phyloP scores from a whole-genome alignment of 1,140 invertebrate species.

The Aphis craccivora region DNA sequence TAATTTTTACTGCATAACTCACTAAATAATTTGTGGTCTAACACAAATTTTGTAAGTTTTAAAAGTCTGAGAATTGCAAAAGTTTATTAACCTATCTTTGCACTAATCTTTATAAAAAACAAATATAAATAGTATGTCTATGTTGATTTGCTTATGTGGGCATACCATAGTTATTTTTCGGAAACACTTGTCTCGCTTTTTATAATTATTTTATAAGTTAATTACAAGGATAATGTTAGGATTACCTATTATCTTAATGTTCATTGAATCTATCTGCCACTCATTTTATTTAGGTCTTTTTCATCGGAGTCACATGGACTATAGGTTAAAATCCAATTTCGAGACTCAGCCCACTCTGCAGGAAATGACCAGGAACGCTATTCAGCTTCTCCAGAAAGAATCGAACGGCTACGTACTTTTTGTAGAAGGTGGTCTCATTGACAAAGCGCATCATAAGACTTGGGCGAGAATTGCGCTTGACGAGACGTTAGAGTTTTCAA shows the following conservation, averaged over 20 bases:
- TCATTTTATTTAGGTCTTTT: constrained; percentile 62
- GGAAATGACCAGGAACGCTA: constrained; percentile 83
- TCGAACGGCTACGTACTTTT: constrained; percentile 75
- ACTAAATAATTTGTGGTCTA: not conserved
- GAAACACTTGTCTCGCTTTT: too few species aligned
- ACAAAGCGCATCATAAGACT: constrained; percentile 75
- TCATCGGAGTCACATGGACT: constrained; percentile 60
- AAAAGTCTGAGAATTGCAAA: too few species aligned
- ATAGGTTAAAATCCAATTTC: constrained; percentile 65
- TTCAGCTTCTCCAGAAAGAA: constrained; percentile 75
- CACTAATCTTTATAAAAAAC: too few species aligned
- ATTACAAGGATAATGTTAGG: not conserved
- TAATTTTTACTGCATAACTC: not conserved
- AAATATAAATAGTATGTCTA: too few species aligned
- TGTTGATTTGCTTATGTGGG: too few species aligned
- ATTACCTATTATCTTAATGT: not conserved
- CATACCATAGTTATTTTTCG: too few species aligned
- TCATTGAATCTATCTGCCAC: not conserved
- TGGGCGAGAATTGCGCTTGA: constrained; percentile 72
- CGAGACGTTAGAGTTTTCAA: constrained; percentile 74
- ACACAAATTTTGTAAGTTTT: not conserved
- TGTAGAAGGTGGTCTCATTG: constrained; percentile 72
- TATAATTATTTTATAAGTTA: too few species aligned
- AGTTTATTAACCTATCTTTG: too few species aligned
- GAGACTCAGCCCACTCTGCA: constrained; percentile 70